phyloP scores from a whole-genome alignment of 2,113 vertebrate species.

The Xerus inauris region DNA sequence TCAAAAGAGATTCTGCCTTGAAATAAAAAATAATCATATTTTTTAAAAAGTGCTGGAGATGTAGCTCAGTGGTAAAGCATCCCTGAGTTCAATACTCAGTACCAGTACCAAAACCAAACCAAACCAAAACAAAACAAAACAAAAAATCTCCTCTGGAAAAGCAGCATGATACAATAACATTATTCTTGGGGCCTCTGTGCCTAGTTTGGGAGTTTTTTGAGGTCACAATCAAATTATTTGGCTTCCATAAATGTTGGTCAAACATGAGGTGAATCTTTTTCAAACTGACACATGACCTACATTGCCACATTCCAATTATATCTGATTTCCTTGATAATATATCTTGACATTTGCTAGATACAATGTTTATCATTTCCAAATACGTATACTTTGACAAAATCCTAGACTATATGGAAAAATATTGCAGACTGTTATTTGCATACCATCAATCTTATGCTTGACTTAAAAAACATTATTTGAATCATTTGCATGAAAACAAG shows the following conservation, averaged over 20 bases:
- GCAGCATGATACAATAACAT: background rate
- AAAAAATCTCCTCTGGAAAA: conserved; percentile 1
- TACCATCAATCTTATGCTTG: conserved; percentile 55
- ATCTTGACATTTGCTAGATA: conserved; percentile 36
- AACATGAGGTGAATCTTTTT: conserved; percentile 17
- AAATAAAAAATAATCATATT: background rate
- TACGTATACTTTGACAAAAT: background rate
- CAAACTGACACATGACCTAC: background rate
- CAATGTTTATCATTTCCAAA: conserved; percentile 30
- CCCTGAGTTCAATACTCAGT: too few species aligned
- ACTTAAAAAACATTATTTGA: conserved; percentile 61
- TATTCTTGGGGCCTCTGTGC: background rate
- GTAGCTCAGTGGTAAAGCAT: too few species aligned
- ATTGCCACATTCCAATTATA: background rate
- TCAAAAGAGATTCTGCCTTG: too few species aligned
- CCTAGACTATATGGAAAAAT: background rate
- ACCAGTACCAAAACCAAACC: too few species aligned
- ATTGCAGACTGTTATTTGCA: conserved; percentile 39
- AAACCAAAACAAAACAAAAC: too few species aligned
- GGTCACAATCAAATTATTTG: background rate
- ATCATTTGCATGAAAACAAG: conserved; percentile 67
- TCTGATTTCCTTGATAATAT: conserved; percentile 30
- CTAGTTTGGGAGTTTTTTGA: background rate
- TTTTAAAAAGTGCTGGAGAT: too few species aligned
- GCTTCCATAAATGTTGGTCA: background rate